Evolutionary conservation across 2,888 invertebrate genomes (phyloP).

Genomic region (Drosophila merina): DNA sequence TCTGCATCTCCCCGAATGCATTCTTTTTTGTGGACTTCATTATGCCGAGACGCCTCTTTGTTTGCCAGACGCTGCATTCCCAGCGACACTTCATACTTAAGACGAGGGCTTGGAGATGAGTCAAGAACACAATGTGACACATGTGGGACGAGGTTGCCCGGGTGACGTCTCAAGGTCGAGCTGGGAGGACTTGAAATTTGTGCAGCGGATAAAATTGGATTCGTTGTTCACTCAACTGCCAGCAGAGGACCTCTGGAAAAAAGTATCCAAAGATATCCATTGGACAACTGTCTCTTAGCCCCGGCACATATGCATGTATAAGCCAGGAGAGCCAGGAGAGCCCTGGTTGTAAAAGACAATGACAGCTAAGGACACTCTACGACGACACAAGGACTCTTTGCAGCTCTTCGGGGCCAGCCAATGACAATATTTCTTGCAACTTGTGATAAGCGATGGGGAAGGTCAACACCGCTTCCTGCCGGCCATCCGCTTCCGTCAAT

Average conservation of each 20-base stretch:
- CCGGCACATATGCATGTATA: conserved; percentile 14
- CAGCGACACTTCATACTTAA: neutral
- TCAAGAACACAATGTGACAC: conserved; percentile 18
- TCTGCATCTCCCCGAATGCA: neutral
- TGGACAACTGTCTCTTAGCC: conserved; percentile 17
- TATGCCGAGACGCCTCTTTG: conserved; percentile 31
- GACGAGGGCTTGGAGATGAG: neutral
- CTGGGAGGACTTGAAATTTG: conserved; percentile 7
- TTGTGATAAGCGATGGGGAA: conserved; percentile 41
- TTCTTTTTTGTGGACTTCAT: conserved; percentile 30
- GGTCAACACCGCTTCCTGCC: conserved; percentile 27
- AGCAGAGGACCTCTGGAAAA: neutral
- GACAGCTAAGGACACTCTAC: conserved; percentile 35
- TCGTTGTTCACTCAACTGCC: neutral
- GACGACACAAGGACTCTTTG: conserved; percentile 36
- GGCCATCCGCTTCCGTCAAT: conserved; percentile 4
- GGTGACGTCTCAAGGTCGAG: conserved; percentile 38
- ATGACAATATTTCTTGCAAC: conserved; percentile 27
- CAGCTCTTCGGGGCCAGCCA: conserved; percentile 6
- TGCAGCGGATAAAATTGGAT: conserved; percentile 3
- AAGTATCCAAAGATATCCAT: conserved; percentile 5
- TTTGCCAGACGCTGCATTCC: conserved; percentile 15
- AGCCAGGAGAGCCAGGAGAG: conserved; percentile 4
- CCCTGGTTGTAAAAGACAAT: conserved; percentile 20
- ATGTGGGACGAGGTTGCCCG: conserved; percentile 39